Conservation (phyloP, 2,888 invertebrate species). For the Epistrophe eligans region DNA sequence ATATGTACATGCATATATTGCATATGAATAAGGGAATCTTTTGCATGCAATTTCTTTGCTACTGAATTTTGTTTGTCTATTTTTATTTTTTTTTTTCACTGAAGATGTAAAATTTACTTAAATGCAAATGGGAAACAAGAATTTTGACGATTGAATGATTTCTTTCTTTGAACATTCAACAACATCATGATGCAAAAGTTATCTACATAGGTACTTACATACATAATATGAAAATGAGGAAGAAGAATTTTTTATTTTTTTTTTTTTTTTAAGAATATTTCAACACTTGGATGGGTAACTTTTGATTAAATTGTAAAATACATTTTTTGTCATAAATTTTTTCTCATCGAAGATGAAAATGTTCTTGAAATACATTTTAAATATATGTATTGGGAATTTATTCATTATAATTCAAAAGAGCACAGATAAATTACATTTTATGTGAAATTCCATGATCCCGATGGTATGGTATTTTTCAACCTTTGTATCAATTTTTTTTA, state of each 20-base stretch:
- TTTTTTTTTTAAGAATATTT: background rate
- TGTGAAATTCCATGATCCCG: no score
- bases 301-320: background rate
- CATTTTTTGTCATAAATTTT: no score
- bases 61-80: no score
- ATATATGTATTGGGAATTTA: no score
- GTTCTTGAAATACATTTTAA: no score
- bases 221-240: background rate
- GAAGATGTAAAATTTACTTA: background rate
- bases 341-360: background rate
- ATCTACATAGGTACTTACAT: no score
- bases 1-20: no score
- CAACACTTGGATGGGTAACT: background rate
- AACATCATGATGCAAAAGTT: background rate
- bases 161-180: background rate
- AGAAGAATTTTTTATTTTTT: background rate
- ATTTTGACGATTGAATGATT: conserved; percentile 25
- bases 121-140: background rate
- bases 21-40: background rate
- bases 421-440: no score
- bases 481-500: no score
- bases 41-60: conserved; percentile 1
- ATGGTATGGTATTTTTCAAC: no score
- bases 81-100: background rate
- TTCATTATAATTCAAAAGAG: no score